phyloP scores from a whole-genome alignment of 2,888 invertebrate species.

The Gortyna flavago region DNA sequence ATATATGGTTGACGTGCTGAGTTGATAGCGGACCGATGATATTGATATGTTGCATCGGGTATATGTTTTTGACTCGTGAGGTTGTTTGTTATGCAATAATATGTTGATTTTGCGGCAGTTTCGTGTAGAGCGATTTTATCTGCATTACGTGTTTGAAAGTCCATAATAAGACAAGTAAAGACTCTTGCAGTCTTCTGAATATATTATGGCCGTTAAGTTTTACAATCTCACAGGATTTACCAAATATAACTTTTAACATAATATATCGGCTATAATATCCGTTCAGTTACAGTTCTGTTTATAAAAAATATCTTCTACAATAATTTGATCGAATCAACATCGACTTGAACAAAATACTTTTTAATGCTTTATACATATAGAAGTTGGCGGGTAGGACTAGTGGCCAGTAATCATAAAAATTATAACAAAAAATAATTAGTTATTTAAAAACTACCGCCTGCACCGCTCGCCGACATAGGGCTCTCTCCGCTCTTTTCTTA shows the following conservation, averaged over 20 bases:
- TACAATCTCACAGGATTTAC: too few species aligned
- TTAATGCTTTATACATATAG: too few species aligned
- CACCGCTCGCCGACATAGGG: neutral
- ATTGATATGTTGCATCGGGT: conserved; percentile 31
- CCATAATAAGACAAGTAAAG: neutral
- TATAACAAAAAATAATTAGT: too few species aligned
- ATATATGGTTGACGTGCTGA: conserved; percentile 19
- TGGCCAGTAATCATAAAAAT: too few species aligned
- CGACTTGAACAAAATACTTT: neutral
- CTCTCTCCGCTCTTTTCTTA: neutral
- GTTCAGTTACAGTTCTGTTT: too few species aligned
- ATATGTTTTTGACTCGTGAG: neutral
- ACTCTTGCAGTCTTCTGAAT: neutral
- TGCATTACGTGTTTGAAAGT: neutral
- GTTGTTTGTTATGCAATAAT: neutral
- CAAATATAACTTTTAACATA: too few species aligned
- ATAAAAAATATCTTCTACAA: too few species aligned
- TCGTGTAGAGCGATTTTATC: neutral
- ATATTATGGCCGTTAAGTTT: neutral
- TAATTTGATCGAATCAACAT: neutral
- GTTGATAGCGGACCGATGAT: conserved; percentile 10
- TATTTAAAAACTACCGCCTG: too few species aligned
- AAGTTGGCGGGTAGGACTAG: too few species aligned
- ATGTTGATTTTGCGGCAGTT: neutral
- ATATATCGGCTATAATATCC: too few species aligned